Conservation (phyloP, 92 coral and sea anemone species). For the Plumapathes pennacea region DNA sequence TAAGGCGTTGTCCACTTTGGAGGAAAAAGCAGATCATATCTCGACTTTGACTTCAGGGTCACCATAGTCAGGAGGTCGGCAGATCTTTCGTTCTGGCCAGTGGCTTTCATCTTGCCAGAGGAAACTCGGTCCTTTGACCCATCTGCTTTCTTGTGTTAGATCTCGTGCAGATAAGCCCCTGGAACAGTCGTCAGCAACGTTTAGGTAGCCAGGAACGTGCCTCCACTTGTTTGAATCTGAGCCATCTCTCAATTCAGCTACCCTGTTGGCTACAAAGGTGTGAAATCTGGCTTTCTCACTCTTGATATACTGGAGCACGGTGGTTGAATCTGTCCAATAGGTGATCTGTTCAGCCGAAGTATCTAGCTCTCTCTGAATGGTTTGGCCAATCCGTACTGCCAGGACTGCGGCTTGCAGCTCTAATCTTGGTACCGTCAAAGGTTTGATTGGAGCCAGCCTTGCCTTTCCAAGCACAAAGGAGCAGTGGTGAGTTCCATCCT, state of each 20-base stretch:
- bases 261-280: constrained; percentile 21
- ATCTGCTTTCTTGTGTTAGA: constrained; percentile 4
- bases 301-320: constrained; percentile 14
- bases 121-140: constrained; percentile 14
- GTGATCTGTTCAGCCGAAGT: constrained; percentile 6
- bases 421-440: constrained; percentile 39
- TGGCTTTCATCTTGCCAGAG: constrained; percentile 8
- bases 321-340: constrained; percentile 44
- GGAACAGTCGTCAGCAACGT: constrained; percentile 25
- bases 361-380: constrained; percentile 27
- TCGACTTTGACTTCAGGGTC: constrained; percentile 27
- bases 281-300: constrained; percentile 14
- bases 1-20: constrained; percentile 2
- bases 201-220: constrained; percentile 26
- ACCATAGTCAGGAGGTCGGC: constrained; percentile 5
- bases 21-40: constrained; percentile 16
- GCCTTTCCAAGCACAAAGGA: constrained; percentile 41
- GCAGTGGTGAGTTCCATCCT: constrained; percentile 8
- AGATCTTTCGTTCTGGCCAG: constrained; percentile 1
- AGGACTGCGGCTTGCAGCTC: constrained; percentile 59
- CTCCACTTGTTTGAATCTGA: constrained; percentile 13
- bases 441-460: constrained; percentile 45
- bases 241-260: constrained; percentile 18
- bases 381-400: constrained; percentile 28
- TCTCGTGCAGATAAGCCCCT: constrained; percentile 18